phyloP scores from a whole-genome alignment of 2,113 vertebrate species.

The Erpornis zantholeuca region DNA sequence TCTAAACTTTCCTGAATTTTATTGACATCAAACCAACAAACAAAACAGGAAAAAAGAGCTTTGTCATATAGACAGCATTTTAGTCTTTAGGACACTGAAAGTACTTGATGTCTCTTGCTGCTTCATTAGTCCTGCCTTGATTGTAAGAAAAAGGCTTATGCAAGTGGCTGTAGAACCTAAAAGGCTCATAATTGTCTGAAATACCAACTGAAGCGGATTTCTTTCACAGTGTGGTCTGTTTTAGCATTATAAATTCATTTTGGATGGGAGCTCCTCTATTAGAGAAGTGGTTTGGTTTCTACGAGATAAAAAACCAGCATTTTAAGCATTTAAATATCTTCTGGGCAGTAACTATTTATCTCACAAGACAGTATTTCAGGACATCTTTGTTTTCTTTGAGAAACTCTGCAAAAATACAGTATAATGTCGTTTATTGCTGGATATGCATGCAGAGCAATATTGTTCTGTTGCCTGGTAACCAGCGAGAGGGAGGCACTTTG shows the following conservation, averaged over 20 bases:
- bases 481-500: slow-evolving; percentile 45
- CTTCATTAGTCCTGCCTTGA: background rate
- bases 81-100: background rate
- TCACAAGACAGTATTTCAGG: slow-evolving; percentile 3
- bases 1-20: background rate
- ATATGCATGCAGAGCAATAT: slow-evolving; percentile 56
- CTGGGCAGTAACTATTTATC: slow-evolving; percentile 4
- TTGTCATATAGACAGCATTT: background rate
- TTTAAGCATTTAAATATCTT: slow-evolving; percentile 11
- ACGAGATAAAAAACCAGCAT: background rate
- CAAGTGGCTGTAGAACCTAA: background rate
- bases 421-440: slow-evolving; percentile 61
- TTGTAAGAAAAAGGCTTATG: slow-evolving; percentile 8
- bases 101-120: background rate
- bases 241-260: slow-evolving; percentile 12
- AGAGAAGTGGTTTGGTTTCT: background rate
- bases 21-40: background rate
- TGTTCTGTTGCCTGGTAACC: slow-evolving; percentile 73
- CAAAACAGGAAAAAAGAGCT: background rate
- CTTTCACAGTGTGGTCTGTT: background rate
- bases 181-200: slow-evolving; percentile 39
- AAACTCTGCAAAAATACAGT: slow-evolving; percentile 63
- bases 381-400: slow-evolving; percentile 60
- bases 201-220: background rate
- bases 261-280: background rate